Base-by-base conservation (phyloP, 2,888 invertebrate species). In the Tribolium freemani region DNA sequence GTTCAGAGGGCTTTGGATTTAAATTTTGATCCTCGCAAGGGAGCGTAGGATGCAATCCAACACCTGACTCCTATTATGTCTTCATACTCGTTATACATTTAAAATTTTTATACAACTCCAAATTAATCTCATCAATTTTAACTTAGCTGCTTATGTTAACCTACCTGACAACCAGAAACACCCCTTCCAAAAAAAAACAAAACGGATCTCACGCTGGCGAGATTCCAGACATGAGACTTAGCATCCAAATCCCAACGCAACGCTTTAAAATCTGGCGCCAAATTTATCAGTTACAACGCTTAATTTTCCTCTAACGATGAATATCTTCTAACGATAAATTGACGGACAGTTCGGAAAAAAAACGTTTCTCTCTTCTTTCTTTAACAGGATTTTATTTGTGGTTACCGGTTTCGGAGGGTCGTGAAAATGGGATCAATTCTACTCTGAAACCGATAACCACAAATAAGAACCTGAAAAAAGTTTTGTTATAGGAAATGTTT, bases 391-490 rank as follows among this genome's bases (percentile, higher is more conserved):
- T 60, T 53, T 64, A 64, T 64, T 64, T 53, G 64, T 64, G 64
- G 64, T 64, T 64, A 64, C 54, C 54, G 21, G 64, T 64, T 54
- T 31, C 50, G 53, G 53, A 64, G 64, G 44, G 45, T 45, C 45
- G 63, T 51, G 63, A 63, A 63, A 64, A 54, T 53, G 54, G 54
- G 44, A 53, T 54, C 53, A 64, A 54, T 64, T 64, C 64, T 21
- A 64, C 64, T 38, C 64, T n/a, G 64, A 38, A 64, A 64, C 45
- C 53, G 53, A 54, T 64, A 64, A 64, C 64, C 64, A 54, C 64
- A 64, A 64, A 64, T 64, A 64, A 64, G 45, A 53, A 54, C 53
- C 45, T 45, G 51, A 50, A 58, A 64, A 54, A 64, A 64, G 53
- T 53, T 54, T 53, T 64, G 53, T 44, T 54, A 54, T 54, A 64